A percentile compares a stretch with the other conserved stretches of the same genome.
Evolutionary conservation across 2,888 invertebrate species (phyloP).

Genomic region (Cordilura impudica): DNA sequence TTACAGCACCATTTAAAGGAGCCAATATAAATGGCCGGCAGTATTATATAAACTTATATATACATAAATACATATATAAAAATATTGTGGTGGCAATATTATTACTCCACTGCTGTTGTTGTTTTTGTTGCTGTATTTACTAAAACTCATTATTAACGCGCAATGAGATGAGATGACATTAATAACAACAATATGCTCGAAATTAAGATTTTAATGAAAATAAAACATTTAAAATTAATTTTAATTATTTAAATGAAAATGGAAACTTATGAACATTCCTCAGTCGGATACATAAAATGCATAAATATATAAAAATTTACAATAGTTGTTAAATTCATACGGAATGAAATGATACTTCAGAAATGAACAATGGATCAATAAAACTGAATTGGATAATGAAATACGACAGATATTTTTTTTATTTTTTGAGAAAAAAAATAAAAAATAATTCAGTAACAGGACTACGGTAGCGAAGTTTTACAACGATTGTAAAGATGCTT

Average conservation of each 20-base stretch:
- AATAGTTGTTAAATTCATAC: neutral
- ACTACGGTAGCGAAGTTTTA: too few relatives aligned
- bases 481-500: too few relatives aligned
- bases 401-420: too few relatives aligned
- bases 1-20: neutral
- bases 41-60: neutral
- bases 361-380: neutral
- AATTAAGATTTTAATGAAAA: slow-evolving; percentile 56
- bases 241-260: slow-evolving; percentile 37
- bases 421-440: too few relatives aligned
- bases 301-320: neutral
- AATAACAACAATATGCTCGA: slow-evolving; percentile 27
- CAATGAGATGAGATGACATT: slow-evolving; percentile 8
- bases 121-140: neutral
- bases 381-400: too few relatives aligned
- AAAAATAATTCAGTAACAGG: too few relatives aligned
- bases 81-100: slow-evolving; percentile 3
- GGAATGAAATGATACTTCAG: neutral
- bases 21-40: neutral
- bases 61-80: neutral
- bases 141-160: slow-evolving; percentile 1
- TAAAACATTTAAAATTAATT: slow-evolving; percentile 44
- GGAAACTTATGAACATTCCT: neutral
- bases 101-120: neutral
- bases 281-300: neutral